A percentile compares a stretch with the other conserved stretches of the same genome.
These are phyloP conservation scores for Thalassophryne amazonica DNA, from an alignment of 2,797 vertebrate genomes.

Conservation along the genomic window DNA sequence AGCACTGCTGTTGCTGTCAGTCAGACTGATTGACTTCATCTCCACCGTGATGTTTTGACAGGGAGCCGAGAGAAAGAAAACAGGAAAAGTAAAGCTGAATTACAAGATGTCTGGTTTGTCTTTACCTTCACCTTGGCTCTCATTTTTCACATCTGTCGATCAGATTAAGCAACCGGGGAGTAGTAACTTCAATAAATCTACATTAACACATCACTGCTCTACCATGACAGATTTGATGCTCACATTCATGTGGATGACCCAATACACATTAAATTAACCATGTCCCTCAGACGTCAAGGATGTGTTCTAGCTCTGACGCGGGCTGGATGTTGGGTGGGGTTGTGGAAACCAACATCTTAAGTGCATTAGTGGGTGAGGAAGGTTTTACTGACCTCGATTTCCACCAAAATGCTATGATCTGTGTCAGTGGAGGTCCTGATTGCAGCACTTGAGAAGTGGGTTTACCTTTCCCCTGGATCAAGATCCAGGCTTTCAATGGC, in stretches of 20 bases:
- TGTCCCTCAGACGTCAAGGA: too few relatives aligned
- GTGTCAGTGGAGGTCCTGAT: too few relatives aligned
- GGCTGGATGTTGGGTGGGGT: too few relatives aligned
- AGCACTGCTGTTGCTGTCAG: slow-evolving; percentile 33
- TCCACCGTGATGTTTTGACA: slow-evolving; percentile 41
- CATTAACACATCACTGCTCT: slow-evolving; percentile 45
- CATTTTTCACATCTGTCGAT: slow-evolving; percentile 52
- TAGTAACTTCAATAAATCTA: slow-evolving; percentile 41
- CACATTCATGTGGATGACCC: slow-evolving; percentile 23
- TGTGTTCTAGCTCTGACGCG: too few relatives aligned
- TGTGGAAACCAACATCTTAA: too few relatives aligned
- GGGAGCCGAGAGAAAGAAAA: slow-evolving; percentile 27
- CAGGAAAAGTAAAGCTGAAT: background rate
- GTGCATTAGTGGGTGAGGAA: too few relatives aligned
- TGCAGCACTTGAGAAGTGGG: too few relatives aligned
- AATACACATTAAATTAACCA: background rate
- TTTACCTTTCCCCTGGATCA: too few relatives aligned
- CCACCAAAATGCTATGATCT: too few relatives aligned
- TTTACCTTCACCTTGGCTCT: slow-evolving; percentile 1
- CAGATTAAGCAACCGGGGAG: slow-evolving; percentile 32
- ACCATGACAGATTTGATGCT: slow-evolving; percentile 28
- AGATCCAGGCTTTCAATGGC: too few relatives aligned
- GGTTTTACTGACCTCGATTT: too few relatives aligned
- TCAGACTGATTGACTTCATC: slow-evolving; percentile 41
- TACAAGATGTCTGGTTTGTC: slow-evolving; percentile 4